Conservation (phyloP, 2,797 vertebrate genomes). For the Denticeps clupeoides region DNA sequence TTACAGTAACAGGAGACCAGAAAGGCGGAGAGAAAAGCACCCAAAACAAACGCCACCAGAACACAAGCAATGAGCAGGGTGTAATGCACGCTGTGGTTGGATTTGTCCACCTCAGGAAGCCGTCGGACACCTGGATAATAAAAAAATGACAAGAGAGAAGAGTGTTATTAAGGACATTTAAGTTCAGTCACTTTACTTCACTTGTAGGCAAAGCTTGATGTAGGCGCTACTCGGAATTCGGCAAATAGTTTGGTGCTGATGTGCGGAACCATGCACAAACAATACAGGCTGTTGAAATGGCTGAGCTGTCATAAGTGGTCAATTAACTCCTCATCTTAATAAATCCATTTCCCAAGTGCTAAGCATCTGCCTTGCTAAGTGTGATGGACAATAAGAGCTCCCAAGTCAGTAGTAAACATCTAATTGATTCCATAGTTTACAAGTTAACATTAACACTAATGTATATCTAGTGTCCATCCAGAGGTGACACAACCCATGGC, state of each 20-base stretch:
- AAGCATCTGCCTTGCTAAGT: conserved; percentile 12
- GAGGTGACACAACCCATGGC: conserved; percentile 19
- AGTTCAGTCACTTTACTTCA: no score
- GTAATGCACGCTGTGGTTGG: conserved; percentile 72
- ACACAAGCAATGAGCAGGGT: conserved; percentile 81
- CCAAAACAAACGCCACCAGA: conserved; percentile 76
- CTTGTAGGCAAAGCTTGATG: no score
- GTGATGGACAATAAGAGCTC: conserved; percentile 29
- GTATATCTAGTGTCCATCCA: background rate
- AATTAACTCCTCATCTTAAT: conserved; percentile 36
- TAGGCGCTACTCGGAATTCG: no score
- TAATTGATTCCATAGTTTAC: conserved; percentile 40
- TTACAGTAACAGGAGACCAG: conserved; percentile 84
- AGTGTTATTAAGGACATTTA: conserved; percentile 18
- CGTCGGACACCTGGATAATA: conserved; percentile 59
- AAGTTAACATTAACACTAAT: conserved; percentile 36
- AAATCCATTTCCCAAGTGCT: conserved; percentile 36
- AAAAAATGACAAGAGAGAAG: conserved; percentile 7
- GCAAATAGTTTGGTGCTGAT: conserved; percentile 30
- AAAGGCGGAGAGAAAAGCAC: conserved; percentile 80
- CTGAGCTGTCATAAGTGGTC: conserved; percentile 35
- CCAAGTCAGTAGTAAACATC: conserved; percentile 39
- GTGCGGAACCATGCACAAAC: background rate
- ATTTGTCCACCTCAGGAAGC: conserved; percentile 60
- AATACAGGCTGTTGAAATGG: conserved; percentile 31